These are phyloP conservation scores for Falcunculus frontatus DNA, from an alignment of 2,113 vertebrate genomes.

Conservation along the genomic window DNA sequence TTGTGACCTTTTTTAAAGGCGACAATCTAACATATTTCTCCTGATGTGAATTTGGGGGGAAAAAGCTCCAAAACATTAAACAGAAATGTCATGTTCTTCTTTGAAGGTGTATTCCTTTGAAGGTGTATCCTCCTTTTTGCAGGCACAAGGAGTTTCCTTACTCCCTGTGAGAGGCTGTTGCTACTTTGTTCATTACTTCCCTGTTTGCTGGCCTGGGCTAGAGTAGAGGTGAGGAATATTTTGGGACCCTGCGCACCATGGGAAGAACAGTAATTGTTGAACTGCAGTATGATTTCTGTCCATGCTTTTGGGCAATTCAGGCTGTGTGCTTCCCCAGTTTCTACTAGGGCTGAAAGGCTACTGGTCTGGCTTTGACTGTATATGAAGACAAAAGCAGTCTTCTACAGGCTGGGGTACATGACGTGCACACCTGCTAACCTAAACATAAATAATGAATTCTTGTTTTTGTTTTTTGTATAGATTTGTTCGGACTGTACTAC, in stretches of 20 bases:
- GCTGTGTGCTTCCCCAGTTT: neutral
- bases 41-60: neutral
- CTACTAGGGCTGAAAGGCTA: neutral
- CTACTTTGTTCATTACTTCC: neutral
- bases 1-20: neutral
- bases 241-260: neutral
- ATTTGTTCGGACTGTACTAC: constrained; percentile 86
- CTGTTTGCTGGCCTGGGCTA: neutral
- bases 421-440: neutral
- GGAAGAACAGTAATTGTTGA: neutral
- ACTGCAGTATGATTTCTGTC: neutral
- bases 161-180: neutral
- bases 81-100: neutral
- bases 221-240: neutral
- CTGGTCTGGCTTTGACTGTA: neutral
- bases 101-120: neutral
- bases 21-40: neutral
- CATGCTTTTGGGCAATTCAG: neutral
- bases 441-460: neutral
- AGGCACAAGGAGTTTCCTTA: neutral
- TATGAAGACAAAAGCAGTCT: neutral
- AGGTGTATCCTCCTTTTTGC: too few relatives aligned
- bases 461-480: constrained; percentile 44
- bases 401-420: neutral
- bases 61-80: neutral